Evolutionary conservation across 2,797 vertebrate species (phyloP).

Genomic region (Neosilurus hyrtlii): DNA sequence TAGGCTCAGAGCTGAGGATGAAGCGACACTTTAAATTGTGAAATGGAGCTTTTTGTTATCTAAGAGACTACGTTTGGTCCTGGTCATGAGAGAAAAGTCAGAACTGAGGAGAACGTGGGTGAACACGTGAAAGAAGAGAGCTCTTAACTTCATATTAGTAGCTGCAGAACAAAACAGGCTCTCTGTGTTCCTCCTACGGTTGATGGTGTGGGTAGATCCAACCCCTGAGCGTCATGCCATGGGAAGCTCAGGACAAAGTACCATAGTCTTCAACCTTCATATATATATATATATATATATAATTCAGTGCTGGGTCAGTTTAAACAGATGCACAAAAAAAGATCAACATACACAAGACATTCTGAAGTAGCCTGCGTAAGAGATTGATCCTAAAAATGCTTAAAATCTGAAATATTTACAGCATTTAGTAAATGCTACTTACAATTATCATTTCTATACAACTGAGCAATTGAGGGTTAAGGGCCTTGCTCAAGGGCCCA

Average conservation of each 20-base stretch:
- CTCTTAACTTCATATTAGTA: conserved; percentile 50
- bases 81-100: neutral
- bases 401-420: too few relatives aligned
- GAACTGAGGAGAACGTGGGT: neutral
- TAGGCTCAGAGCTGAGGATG: too few relatives aligned
- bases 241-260: conserved; percentile 35
- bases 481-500: too few relatives aligned
- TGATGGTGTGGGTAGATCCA: conserved; percentile 41
- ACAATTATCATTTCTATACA: too few relatives aligned
- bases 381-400: too few relatives aligned
- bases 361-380: too few relatives aligned
- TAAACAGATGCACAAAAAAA: too few relatives aligned
- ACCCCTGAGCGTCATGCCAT: conserved; percentile 49
- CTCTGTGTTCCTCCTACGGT: conserved; percentile 51
- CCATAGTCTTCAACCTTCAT: neutral
- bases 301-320: too few relatives aligned
- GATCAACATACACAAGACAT: too few relatives aligned
- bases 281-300: neutral
- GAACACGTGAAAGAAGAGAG: conserved; percentile 5
- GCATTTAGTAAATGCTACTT: too few relatives aligned
- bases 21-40: neutral
- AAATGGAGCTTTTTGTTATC: neutral
- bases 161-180: conserved; percentile 53
- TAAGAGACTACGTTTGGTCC: neutral
- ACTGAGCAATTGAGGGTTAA: too few relatives aligned